Conservation (phyloP, 2,113 vertebrate species). For the Cairina moschata region DNA sequence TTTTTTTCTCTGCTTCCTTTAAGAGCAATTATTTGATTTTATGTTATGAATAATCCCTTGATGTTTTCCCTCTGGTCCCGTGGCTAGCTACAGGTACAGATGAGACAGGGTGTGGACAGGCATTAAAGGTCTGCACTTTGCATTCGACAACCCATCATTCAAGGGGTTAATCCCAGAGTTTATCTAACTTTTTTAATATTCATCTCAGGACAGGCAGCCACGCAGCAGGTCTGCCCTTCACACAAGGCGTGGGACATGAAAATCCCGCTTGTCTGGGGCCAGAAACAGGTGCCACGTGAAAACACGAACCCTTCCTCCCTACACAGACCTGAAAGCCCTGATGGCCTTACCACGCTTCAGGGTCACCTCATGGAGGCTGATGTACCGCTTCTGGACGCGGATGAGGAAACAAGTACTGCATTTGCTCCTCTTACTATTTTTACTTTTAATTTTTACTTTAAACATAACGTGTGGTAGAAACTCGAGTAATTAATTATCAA, state of each 20-base stretch:
- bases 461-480: neutral
- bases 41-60: neutral
- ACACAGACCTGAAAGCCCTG: neutral
- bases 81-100: neutral
- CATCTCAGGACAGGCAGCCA: neutral
- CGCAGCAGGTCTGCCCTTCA: neutral
- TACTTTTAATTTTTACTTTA: neutral
- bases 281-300: neutral
- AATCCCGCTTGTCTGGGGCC: neutral
- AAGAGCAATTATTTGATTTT: neutral
- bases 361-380: neutral
- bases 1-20: neutral
- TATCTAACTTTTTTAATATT: neutral
- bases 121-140: neutral
- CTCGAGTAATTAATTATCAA: neutral
- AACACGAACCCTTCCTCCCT: neutral
- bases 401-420: too few relatives aligned
- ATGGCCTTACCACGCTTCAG: rapidly evolving
- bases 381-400: neutral
- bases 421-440: neutral
- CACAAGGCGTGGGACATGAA: rapidly evolving
- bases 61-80: neutral
- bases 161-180: neutral
- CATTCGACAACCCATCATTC: neutral
- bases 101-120: neutral